A percentile compares a stretch with the other conserved stretches of the same genome.
Conservation (phyloP, 30 jellyfish, hydroid and myxozoan genomes). For the Aurelia coerulea region DNA sequence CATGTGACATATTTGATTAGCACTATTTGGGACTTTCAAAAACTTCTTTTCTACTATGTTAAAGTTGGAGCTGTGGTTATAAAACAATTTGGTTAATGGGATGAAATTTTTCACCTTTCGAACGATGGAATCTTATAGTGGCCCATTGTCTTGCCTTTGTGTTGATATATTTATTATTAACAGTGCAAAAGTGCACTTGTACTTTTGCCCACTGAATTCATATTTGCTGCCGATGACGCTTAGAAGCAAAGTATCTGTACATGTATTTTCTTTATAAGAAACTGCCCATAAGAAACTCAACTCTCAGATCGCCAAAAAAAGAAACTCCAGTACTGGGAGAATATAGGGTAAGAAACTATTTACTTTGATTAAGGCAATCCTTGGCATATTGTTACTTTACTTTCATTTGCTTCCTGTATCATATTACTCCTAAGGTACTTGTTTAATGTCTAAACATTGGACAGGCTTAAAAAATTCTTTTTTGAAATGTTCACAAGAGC, state of each 20-base stretch:
- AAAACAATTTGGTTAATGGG: background rate
- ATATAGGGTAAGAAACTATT: too few relatives aligned
- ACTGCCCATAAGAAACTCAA: too few relatives aligned
- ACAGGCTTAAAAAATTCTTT: too few relatives aligned
- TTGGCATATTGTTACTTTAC: too few relatives aligned
- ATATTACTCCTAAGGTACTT: too few relatives aligned
- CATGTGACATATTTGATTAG: background rate
- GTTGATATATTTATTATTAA: background rate
- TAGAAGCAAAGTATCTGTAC: background rate
- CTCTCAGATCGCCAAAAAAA: too few relatives aligned
- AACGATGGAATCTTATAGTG: background rate
- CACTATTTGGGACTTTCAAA: background rate
- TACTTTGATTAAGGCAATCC: too few relatives aligned
- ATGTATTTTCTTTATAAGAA: too few relatives aligned
- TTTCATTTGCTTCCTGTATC: background rate
- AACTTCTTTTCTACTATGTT: background rate
- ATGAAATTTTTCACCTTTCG: background rate
- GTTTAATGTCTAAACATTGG: too few relatives aligned
- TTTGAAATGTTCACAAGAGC: background rate
- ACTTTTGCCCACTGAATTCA: background rate
- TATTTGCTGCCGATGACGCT: background rate
- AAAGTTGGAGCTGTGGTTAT: background rate
- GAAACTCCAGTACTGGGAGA: too few relatives aligned
- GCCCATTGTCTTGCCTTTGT: slow-evolving; percentile 1
- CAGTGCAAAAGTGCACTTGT: background rate